Conservation (phyloP, 1,140 invertebrate genomes). For the Kradibia gibbosae region DNA sequence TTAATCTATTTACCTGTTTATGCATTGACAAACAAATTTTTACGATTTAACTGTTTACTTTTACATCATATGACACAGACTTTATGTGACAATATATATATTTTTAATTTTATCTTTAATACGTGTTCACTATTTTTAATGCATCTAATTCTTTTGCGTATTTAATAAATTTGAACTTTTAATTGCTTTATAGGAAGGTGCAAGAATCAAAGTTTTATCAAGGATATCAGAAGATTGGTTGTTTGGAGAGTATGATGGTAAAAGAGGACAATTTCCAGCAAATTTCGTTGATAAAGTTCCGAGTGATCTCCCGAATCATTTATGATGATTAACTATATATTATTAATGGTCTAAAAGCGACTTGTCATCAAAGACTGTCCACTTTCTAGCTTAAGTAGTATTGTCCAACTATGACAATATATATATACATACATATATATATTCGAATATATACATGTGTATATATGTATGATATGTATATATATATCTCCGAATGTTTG, state of each 20-base stretch:
- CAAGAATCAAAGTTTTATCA: slow-evolving; percentile 80
- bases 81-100: no score
- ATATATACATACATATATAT: not conserved
- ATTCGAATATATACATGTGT: no score
- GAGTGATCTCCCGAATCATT: slow-evolving; percentile 58
- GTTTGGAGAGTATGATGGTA: slow-evolving; percentile 80
- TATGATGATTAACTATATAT: slow-evolving; percentile 46
- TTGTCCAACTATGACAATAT: slow-evolving; percentile 34
- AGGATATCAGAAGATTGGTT: slow-evolving; percentile 87
- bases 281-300: slow-evolving; percentile 83
- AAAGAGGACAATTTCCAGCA: slow-evolving; percentile 85
- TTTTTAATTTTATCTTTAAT: no score
- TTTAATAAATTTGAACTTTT: no score
- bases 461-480: not conserved
- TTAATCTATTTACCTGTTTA: no score
- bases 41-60: no score
- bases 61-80: no score
- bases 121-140: no score
- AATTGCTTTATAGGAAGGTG: slow-evolving; percentile 74
- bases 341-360: slow-evolving; percentile 23
- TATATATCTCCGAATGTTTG: slow-evolving; percentile 33
- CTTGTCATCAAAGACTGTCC: slow-evolving; percentile 25
- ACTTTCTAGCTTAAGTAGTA: slow-evolving; percentile 35
- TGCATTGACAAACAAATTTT: no score
- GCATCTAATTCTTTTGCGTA: no score